These are phyloP conservation scores for Cheilinus undulatus DNA, from an alignment of 2,113 vertebrate genomes.

Conservation along the genomic window DNA sequence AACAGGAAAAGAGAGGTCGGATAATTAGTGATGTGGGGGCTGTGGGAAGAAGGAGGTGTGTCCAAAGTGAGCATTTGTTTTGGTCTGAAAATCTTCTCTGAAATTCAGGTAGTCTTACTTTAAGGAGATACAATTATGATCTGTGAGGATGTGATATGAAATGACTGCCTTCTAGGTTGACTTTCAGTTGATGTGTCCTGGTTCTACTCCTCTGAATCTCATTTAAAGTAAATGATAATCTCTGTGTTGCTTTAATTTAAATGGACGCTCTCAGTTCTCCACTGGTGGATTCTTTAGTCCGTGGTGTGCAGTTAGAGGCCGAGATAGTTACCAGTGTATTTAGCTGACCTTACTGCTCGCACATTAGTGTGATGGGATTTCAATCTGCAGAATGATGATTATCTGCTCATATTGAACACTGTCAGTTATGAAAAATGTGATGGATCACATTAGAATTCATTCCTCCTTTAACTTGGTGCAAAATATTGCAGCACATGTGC, in stretches of 20 bases:
- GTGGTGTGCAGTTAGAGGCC: not conserved
- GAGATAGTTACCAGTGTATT: constrained; percentile 14
- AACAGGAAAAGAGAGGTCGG: no score
- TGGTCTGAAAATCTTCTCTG: no score
- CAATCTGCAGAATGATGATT: constrained; percentile 8
- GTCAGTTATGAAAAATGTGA: not conserved
- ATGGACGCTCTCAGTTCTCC: not conserved
- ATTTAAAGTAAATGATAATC: not conserved
- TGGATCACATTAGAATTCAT: not conserved
- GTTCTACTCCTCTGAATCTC: not conserved
- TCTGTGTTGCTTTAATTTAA: constrained; percentile 1
- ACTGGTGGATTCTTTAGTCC: not conserved
- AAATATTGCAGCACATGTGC: not conserved
- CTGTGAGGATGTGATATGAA: no score
- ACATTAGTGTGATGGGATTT: constrained; percentile 47
- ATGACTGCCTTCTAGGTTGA: no score
- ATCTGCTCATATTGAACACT: constrained; percentile 1
- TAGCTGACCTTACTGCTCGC: constrained; percentile 35
- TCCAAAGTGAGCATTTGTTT: no score
- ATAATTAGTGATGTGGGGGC: no score
- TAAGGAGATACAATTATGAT: no score
- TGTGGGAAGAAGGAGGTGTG: no score
- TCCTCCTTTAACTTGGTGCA: not conserved
- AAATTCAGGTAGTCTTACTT: no score
- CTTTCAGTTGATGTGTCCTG: not conserved